phyloP scores from a whole-genome alignment of 2,113 vertebrate species.

The Sterna hirundo region DNA sequence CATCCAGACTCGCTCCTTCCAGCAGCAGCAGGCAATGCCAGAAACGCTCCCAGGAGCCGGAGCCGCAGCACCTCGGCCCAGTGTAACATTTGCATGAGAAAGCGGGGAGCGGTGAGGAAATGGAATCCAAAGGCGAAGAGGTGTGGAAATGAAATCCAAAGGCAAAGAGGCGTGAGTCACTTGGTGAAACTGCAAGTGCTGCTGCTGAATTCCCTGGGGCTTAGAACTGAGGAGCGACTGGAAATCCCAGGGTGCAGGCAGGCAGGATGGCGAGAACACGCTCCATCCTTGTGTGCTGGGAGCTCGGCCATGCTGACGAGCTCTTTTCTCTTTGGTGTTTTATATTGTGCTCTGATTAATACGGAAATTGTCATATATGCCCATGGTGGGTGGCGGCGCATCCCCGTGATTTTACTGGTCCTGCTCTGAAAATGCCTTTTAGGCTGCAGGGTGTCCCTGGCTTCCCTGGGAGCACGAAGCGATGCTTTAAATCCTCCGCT shows the following conservation, averaged over 20 bases:
- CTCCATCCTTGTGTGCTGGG: not conserved
- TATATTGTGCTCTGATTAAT: not conserved
- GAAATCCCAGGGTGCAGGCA: not conserved
- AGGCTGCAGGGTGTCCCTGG: not conserved
- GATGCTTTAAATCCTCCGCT: not conserved
- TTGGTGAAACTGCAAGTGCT: not conserved
- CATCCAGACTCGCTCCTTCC: not conserved
- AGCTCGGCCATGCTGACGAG: rapidly evolving
- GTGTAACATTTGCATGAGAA: not conserved
- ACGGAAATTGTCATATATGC: not conserved
- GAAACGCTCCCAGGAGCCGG: not conserved
- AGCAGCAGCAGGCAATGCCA: not conserved
- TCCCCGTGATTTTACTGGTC: not conserved
- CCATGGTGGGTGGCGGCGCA: not conserved
- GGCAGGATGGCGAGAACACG: not conserved
- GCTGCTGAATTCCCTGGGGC: not conserved
- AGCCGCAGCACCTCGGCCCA: not conserved
- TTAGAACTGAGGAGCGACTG: not conserved
- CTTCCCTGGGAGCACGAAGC: not conserved
- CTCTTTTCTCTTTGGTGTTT: not conserved
- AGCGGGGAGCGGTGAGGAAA: not conserved
- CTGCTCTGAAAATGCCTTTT: not conserved
- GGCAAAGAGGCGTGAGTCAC: not conserved
- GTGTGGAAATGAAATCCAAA: not conserved
- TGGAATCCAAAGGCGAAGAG: not conserved